Evolutionary conservation across 2,888 invertebrate genomes (phyloP).

Genomic region (Chouioia cunea): DNA sequence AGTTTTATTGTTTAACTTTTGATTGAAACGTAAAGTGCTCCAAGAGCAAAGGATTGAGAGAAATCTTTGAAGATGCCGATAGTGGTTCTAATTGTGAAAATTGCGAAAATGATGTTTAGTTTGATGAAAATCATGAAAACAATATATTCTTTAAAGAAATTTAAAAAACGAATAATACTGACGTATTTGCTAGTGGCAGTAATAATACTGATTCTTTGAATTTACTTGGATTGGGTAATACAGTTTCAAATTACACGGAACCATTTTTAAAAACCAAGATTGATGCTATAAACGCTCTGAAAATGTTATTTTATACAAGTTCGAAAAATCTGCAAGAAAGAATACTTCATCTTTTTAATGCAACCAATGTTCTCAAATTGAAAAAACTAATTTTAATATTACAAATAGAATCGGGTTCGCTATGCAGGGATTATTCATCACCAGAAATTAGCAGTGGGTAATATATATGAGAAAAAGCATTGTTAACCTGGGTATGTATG

Average conservation of each 20-base stretch:
- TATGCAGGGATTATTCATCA: constrained; percentile 76
- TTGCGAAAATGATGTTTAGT: neutral
- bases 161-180: too few relatives aligned
- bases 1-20: too few relatives aligned
- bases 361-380: constrained; percentile 71
- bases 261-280: constrained; percentile 70
- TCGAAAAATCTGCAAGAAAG: constrained; percentile 67
- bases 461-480: constrained; percentile 72
- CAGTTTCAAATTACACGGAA: constrained; percentile 63
- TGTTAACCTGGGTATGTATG: constrained; percentile 71
- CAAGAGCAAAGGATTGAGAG: too few relatives aligned
- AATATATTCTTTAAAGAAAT: constrained; percentile 20
- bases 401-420: constrained; percentile 72
- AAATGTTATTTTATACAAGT: constrained; percentile 71
- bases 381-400: constrained; percentile 73
- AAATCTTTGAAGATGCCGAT: too few relatives aligned
- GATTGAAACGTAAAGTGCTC: too few relatives aligned
- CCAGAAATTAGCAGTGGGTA: constrained; percentile 74
- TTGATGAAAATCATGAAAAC: constrained; percentile 8
- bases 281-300: constrained; percentile 67
- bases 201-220: constrained; percentile 4
- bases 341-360: constrained; percentile 68
- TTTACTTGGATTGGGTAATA: constrained; percentile 71
- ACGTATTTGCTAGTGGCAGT: too few relatives aligned
- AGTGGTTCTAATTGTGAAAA: neutral